Evolutionary conservation across 2,113 vertebrate genomes (phyloP).

Genomic region (Cololabis saira): DNA sequence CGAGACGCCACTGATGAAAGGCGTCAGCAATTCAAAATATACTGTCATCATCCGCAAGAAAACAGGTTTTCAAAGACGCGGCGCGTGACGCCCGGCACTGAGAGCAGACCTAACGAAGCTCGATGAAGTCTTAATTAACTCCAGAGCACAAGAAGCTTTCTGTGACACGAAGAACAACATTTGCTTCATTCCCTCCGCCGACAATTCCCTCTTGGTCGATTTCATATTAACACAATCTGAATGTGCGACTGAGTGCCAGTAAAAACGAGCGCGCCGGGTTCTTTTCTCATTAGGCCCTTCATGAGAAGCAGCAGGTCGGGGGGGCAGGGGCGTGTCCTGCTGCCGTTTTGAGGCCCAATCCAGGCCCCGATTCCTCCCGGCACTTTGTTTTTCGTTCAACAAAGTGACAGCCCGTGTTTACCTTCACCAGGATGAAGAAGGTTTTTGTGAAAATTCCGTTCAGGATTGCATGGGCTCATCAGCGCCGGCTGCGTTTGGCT

Average conservation of each 20-base stretch:
- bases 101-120: constrained; percentile 44
- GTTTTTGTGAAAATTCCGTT: constrained; percentile 78
- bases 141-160: constrained; percentile 59
- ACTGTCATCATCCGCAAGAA: constrained; percentile 38
- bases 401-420: constrained; percentile 57
- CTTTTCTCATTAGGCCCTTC: constrained; percentile 60
- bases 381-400: constrained; percentile 35
- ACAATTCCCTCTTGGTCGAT: constrained; percentile 29
- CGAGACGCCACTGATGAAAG: constrained; percentile 51
- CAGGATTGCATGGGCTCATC: constrained; percentile 77
- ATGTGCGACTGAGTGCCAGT: constrained; percentile 50
- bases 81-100: constrained; percentile 16
- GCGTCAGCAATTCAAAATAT: constrained; percentile 45
- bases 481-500: constrained; percentile 53
- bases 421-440: constrained; percentile 39
- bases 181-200: constrained; percentile 37
- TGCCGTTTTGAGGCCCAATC: constrained; percentile 51
- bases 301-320: constrained; percentile 66
- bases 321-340: constrained; percentile 19
- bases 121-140: constrained; percentile 65
- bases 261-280: constrained; percentile 43
- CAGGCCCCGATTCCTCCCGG: constrained; percentile 33
- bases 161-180: constrained; percentile 66
- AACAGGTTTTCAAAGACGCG: constrained; percentile 33
- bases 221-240: constrained; percentile 50